Conservation (phyloP, 1,140 invertebrate species). For the Meloidogyne exigua region DNA sequence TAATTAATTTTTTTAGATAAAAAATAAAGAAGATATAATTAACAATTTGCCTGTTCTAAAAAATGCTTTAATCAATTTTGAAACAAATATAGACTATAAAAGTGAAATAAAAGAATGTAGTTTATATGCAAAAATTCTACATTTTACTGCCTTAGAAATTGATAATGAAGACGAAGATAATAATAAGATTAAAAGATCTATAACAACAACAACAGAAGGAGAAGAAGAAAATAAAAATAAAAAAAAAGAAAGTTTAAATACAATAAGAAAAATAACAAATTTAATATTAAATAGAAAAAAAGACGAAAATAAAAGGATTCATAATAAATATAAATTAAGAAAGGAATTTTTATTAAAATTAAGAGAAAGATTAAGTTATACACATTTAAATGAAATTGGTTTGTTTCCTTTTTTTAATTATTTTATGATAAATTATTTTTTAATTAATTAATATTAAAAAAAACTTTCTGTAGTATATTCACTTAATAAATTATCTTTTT, state of each 20-base stretch:
- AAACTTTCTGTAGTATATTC: too few species aligned
- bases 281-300: too few species aligned
- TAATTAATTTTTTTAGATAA: background rate
- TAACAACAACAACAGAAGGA: background rate
- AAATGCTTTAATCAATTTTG: background rate
- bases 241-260: too few species aligned
- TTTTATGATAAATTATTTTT: background rate
- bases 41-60: background rate
- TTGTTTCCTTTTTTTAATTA: background rate
- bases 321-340: background rate
- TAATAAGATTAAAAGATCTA: background rate
- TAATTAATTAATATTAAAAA: too few species aligned
- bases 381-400: background rate
- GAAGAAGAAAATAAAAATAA: background rate
- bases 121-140: background rate
- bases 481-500: too few species aligned
- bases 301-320: background rate
- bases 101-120: background rate
- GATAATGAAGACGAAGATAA: background rate
- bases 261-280: too few species aligned
- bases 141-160: constrained; percentile 2
- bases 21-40: background rate
- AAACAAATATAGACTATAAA: background rate
- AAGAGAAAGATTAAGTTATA: background rate
- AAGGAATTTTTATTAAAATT: background rate